Evolutionary conservation across 2,888 invertebrate genomes (phyloP), one percentile per base, ranked within the genome.

Genomic region (Ochlodes sylvanus): DNA sequence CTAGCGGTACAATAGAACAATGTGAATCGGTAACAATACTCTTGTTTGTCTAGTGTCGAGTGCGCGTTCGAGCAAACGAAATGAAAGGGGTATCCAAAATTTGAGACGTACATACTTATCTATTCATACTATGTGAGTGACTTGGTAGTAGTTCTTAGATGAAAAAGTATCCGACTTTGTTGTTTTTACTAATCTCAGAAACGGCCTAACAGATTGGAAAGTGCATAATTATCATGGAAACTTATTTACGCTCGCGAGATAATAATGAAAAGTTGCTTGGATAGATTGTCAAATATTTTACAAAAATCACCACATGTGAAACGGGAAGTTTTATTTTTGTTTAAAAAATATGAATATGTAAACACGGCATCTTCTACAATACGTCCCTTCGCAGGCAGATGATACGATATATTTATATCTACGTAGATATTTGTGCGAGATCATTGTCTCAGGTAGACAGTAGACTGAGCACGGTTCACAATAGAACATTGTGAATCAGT

Each of bases 1-100:
- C 34, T 38, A 17, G 44, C 34, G 7, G 14, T 15, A 65, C 66
- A 67, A 67, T 61, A 61, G 61, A 67, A 67, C 66, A 67, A 67
- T 67, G 61, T 54, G 66, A 67, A 67, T 55, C 66, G 55, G 60
- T 61, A 67, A 67, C 66, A 67, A 67, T 60, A 54, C 54, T 34
- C 66, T 44, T 61, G 66, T 67, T 67, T 67, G 42, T 52, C 60
- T 61, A 67, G 66, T 44, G 66, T 67, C 66, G 44, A 66, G 66
- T 41, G 44, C 42, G 60, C 55, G 54, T 67, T 67, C 61, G 58
- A 42, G 60, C 58, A 61, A 54, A 61, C 52, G 60, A 60, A 67
- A 67, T 67, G 66, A 61, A 67, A 60, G 65, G 61, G 66, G 60
- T 61, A 55, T 60, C 44, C 66, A 63, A 27, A 41, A 42, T 17